Percentiles rank a stretch among this genome's conserved stretches.
Conservation (phyloP, 2,113 vertebrate species). For the Emberiza fucata region DNA sequence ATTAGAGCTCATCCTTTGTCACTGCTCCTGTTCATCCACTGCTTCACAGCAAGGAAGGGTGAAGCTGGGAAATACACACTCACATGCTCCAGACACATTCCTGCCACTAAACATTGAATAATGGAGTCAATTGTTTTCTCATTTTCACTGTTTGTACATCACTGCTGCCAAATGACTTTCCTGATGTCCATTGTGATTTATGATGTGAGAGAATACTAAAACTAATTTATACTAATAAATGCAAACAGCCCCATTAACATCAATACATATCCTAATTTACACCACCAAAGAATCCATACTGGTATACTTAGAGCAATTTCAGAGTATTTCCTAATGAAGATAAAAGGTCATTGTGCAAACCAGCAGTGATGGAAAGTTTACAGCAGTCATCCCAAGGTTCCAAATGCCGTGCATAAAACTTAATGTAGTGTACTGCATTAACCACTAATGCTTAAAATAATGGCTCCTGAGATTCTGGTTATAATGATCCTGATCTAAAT, state of each 20-base stretch:
- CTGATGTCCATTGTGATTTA: neutral
- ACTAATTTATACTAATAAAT: constrained; percentile 17
- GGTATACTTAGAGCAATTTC: neutral
- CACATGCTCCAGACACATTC: neutral
- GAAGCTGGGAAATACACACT: neutral
- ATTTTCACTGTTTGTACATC: constrained; percentile 7
- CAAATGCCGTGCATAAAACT: constrained; percentile 21
- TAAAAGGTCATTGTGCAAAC: constrained; percentile 32
- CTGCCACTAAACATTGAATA: neutral
- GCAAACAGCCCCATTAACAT: constrained; percentile 16
- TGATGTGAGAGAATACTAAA: neutral
- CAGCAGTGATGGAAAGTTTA: neutral
- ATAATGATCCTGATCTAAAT: neutral
- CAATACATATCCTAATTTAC: neutral
- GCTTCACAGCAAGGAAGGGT: neutral
- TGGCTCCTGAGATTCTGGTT: neutral
- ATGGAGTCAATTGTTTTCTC: neutral
- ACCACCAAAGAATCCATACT: neutral
- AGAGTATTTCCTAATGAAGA: constrained; percentile 15
- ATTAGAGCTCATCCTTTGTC: neutral
- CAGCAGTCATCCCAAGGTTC: neutral
- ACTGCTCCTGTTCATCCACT: neutral
- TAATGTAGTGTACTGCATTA: constrained; percentile 11
- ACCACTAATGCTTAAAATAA: constrained; percentile 19
- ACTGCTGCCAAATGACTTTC: neutral